Evolutionary conservation across 1,140 invertebrate species (phyloP), one percentile per base, ranked within the genome.

Genomic region (Uloborus diversus): DNA sequence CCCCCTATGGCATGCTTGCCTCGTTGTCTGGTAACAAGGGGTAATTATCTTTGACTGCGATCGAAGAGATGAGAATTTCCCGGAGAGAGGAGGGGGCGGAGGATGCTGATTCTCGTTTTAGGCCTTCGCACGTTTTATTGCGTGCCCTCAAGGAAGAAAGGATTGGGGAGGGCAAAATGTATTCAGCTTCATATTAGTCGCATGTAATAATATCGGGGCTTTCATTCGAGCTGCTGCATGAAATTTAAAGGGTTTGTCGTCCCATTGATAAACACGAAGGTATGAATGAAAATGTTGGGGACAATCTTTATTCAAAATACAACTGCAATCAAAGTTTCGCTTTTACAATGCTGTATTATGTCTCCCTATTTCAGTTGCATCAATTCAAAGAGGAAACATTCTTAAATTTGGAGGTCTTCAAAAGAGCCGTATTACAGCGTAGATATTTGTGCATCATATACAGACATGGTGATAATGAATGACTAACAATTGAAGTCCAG

Each of bases 11-110:
- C 69, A 73, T 73, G 69, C 69, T 73, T 73, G n/a, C 42, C 69
- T 73, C 69, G 69, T 73, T 73, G 69, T 73, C 56, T 62, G 42
- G 71, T 75, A 75, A 75, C 71, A 75, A 75, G 71, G 71, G 71
- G 71, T 75, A 75, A 75, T 75, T 75, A 75, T 75, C 71, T 75
- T 75, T 64, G 57, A 62, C 71, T 75, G 33, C 57, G 57, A 75
- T 64, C 32, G 71, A 53, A n/a, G n/a, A 32, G 65, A 53, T 49
- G 66, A 56, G 66, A 69, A 69, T 69, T 33, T 49, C 66, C 49
- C 32, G 37, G 42, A 28, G 69, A 42, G 37, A 42, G 53, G 30
- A 20, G 61, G 25, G 32, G 51, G 32, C n/a, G 37, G 56, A 69
- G 35, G 42, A 64, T 23, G 66, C 35, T 69, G 51, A 61, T 59